These are phyloP conservation scores for Microctenopoma stevenorrisi DNA, from an alignment of 2,797 vertebrate species.

Conservation along the genomic window DNA sequence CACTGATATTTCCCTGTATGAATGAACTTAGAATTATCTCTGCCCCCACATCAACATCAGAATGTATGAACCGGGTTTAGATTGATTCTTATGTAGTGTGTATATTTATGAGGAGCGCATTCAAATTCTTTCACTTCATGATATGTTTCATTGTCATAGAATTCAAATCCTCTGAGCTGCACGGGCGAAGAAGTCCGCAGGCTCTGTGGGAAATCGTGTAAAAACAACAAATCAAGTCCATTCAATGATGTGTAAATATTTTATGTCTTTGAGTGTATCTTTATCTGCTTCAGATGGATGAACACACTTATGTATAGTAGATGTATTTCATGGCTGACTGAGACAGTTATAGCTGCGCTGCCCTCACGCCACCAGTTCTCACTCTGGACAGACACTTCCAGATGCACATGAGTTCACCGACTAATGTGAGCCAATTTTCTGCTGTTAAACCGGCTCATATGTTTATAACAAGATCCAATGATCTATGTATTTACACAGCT, in stretches of 20 bases:
- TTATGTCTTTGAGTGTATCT: slow-evolving; percentile 21
- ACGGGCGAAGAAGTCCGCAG: slow-evolving; percentile 17
- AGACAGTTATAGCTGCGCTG: not conserved
- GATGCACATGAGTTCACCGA: slow-evolving; percentile 36
- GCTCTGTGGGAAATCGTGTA: not conserved
- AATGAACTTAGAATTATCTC: slow-evolving; percentile 57
- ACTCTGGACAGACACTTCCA: slow-evolving; percentile 7
- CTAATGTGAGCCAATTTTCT: slow-evolving; percentile 40
- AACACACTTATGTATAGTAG: slow-evolving; percentile 16
- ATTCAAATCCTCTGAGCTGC: slow-evolving; percentile 24
- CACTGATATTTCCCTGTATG: slow-evolving; percentile 17
- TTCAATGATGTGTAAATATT: slow-evolving; percentile 23
- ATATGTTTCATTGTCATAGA: slow-evolving; percentile 29
- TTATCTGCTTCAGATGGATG: slow-evolving; percentile 31
- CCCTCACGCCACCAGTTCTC: not conserved
- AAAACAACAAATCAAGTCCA: slow-evolving; percentile 3
- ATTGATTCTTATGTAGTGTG: slow-evolving; percentile 17
- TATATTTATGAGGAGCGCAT: slow-evolving; percentile 50
- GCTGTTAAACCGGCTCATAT: slow-evolving; percentile 22
- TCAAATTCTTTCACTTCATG: slow-evolving; percentile 29
- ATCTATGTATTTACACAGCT: slow-evolving; percentile 26
- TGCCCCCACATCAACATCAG: slow-evolving; percentile 33
- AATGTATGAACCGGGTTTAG: slow-evolving; percentile 41
- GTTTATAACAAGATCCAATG: slow-evolving; percentile 25
- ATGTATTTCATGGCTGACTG: slow-evolving; percentile 16